Conservation (phyloP, 2,113 vertebrate species). For the western clawed frog (Xenopus tropicalis) region DNA sequence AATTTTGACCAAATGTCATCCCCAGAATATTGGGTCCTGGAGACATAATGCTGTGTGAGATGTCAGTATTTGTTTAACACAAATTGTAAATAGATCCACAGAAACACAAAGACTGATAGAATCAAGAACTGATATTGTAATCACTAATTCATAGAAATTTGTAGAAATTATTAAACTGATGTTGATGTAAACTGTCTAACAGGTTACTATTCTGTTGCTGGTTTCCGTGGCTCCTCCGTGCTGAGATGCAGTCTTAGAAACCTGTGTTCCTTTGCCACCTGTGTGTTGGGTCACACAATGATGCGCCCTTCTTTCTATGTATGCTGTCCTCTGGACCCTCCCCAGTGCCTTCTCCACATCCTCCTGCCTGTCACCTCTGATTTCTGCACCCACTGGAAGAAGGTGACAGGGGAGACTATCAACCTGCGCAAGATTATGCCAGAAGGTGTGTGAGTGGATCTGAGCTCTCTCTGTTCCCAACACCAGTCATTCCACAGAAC, state of each 20-base stretch:
- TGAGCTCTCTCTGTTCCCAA: neutral
- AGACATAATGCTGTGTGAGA: no score
- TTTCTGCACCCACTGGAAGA: neutral
- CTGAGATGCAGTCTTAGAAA: slow-evolving; percentile 88
- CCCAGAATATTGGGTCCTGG: no score
- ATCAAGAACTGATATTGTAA: no score
- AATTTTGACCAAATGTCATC: no score
- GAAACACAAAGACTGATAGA: no score
- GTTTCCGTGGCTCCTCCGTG: slow-evolving; percentile 93
- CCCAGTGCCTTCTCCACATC: slow-evolving; percentile 45
- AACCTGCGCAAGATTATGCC: neutral
- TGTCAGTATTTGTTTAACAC: no score
- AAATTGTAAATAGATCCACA: no score
- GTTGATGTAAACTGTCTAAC: slow-evolving; percentile 39
- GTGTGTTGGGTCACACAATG: slow-evolving; percentile 44
- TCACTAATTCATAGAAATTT: neutral
- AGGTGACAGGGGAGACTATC: slow-evolving; percentile 10
- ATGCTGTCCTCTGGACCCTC: slow-evolving; percentile 19
- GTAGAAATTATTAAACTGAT: no score
- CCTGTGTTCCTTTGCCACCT: slow-evolving; percentile 21
- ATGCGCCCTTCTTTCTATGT: slow-evolving; percentile 32
- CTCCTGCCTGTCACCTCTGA: neutral
- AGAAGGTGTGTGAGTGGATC: slow-evolving; percentile 8
- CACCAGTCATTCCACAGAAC: neutral
- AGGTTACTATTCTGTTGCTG: slow-evolving; percentile 94